Percentiles rank a stretch among this genome's conserved stretches.
These are phyloP conservation scores for Zonitis immaculata DNA, from an alignment of 2,888 invertebrate species.

Conservation along the genomic window DNA sequence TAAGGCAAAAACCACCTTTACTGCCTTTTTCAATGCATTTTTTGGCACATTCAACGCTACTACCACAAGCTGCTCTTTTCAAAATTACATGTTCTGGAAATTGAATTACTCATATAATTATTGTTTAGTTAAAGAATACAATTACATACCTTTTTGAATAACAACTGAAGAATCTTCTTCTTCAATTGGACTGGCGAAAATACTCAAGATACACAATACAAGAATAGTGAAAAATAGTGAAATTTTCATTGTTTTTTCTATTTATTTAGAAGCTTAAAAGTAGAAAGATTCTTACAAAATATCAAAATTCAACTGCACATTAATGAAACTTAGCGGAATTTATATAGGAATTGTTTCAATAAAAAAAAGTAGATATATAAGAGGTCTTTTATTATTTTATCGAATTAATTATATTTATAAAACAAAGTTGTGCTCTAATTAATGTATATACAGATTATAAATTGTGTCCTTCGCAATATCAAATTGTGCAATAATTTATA, in stretches of 20 bases:
- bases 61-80: background rate
- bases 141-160: background rate
- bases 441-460: background rate
- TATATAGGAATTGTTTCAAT: background rate
- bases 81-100: background rate
- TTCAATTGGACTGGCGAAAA: background rate
- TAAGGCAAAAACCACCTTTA: background rate
- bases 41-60: background rate
- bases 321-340: background rate
- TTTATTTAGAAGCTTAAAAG: background rate
- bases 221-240: background rate
- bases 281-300: too few species aligned
- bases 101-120: background rate
- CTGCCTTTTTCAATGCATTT: slow-evolving; percentile 1
- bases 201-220: background rate
- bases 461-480: background rate
- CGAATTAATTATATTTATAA: background rate
- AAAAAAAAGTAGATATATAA: background rate
- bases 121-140: background rate
- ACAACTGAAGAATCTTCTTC: background rate
- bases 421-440: background rate
- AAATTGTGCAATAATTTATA: background rate
- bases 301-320: background rate
- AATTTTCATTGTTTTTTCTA: background rate
- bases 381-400: background rate